Conservation (phyloP, 2,113 vertebrate genomes). For the Indicator indicator region DNA sequence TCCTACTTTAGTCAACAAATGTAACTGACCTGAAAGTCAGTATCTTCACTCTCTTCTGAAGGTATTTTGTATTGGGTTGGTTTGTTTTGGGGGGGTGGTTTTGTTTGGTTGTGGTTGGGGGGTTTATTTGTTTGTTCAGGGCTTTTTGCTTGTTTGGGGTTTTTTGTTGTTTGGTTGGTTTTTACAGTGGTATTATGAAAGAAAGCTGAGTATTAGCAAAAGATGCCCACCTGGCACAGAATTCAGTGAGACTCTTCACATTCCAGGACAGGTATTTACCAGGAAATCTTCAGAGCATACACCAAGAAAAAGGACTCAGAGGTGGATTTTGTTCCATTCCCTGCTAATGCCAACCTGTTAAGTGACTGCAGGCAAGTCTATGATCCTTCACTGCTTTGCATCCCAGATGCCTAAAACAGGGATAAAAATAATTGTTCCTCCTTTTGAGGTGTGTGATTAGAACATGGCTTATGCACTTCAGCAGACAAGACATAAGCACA, state of each 20-base stretch:
- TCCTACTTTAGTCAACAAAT: background rate
- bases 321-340: background rate
- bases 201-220: background rate
- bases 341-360: background rate
- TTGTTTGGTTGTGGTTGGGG: no score
- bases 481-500: background rate
- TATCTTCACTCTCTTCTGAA: background rate
- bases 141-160: background rate
- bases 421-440: background rate
- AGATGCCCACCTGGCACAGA: background rate
- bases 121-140: background rate
- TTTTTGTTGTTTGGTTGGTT: no score
- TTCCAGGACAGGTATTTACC: background rate
- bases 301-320: background rate
- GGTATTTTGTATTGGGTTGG: no score
- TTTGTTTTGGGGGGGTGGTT: no score
- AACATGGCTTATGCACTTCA: background rate
- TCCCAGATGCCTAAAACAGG: background rate
- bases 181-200: background rate
- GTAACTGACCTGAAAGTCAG: background rate
- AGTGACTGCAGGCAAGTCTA: background rate
- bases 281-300: background rate
- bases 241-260: background rate
- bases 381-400: background rate
- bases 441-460: background rate